Evolutionary conservation across 2,797 vertebrate genomes (phyloP).

Genomic region (Eulemur coronatus): DNA sequence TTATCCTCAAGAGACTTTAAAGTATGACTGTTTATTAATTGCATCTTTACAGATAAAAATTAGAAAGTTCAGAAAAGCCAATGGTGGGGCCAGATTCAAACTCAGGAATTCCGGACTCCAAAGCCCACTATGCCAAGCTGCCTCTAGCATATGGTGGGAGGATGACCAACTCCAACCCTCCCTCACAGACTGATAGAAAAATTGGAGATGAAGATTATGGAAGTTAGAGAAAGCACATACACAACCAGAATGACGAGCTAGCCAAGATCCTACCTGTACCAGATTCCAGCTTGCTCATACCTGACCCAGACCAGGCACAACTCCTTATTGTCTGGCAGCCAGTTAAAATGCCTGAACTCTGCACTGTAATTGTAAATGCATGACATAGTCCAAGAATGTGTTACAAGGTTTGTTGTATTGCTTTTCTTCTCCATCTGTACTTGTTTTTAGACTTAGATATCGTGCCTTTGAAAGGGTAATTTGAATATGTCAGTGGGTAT

Average conservation of each 20-base stretch:
- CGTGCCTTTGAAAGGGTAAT: constrained; percentile 42
- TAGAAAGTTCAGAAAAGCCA: not conserved
- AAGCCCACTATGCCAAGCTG: not conserved
- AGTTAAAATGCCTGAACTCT: not conserved
- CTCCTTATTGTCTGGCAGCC: not conserved
- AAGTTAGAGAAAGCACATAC: not conserved
- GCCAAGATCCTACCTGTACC: not conserved
- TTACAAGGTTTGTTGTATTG: not conserved
- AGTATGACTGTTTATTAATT: constrained; percentile 57
- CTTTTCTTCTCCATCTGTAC: not conserved
- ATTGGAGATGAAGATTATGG: not conserved
- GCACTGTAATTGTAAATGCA: not conserved
- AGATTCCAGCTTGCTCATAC: not conserved
- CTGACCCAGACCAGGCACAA: not conserved
- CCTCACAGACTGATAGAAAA: not conserved
- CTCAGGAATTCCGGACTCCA: not conserved
- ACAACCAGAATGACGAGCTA: not conserved
- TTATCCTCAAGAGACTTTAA: constrained; percentile 62
- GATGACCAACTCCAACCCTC: too few species aligned
- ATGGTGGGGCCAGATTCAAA: not conserved
- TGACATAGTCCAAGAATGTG: not conserved
- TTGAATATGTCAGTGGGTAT: not conserved
- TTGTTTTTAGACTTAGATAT: not conserved
- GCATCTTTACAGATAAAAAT: constrained; percentile 52
- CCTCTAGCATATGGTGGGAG: not conserved